Evolutionary conservation across 2,113 vertebrate species (phyloP).

Genomic region (Stigmatopora argus): DNA sequence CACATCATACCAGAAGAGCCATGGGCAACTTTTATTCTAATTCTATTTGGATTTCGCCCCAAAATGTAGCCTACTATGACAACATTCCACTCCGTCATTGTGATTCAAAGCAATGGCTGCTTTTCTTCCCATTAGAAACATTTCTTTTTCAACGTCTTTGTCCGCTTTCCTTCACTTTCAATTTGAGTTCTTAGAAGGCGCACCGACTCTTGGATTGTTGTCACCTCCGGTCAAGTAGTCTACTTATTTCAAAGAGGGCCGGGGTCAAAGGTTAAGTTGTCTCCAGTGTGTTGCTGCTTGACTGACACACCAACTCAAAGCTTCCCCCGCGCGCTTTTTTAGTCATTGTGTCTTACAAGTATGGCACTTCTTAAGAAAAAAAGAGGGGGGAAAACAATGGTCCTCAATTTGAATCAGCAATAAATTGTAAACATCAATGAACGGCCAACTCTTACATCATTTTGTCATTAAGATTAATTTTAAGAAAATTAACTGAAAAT

Average conservation of each 20-base stretch:
- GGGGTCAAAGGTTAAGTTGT: slow-evolving; percentile 78
- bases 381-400: slow-evolving; percentile 50
- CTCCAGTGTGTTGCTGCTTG: slow-evolving; percentile 74
- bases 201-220: slow-evolving; percentile 66
- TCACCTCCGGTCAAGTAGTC: slow-evolving; percentile 73
- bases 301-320: slow-evolving; percentile 62
- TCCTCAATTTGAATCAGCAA: neutral
- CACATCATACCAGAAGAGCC: slow-evolving; percentile 7
- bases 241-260: slow-evolving; percentile 74
- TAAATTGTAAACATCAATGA: neutral
- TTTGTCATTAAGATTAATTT: neutral
- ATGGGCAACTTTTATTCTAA: neutral
- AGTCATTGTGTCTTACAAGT: slow-evolving; percentile 77
- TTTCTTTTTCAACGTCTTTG: slow-evolving; percentile 30
- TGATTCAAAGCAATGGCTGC: slow-evolving; percentile 5
- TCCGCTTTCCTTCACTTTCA: slow-evolving; percentile 58
- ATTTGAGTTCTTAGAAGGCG: slow-evolving; percentile 50
- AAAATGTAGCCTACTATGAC: slow-evolving; percentile 6
- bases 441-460: neutral
- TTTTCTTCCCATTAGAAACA: slow-evolving; percentile 19
- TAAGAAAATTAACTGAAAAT: too few species aligned
- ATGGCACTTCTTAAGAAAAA: slow-evolving; percentile 70
- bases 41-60: neutral
- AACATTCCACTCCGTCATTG: slow-evolving; percentile 1
- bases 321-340: slow-evolving; percentile 33